Conservation (phyloP, 2,797 vertebrate genomes). For the Poecilia velifera region DNA sequence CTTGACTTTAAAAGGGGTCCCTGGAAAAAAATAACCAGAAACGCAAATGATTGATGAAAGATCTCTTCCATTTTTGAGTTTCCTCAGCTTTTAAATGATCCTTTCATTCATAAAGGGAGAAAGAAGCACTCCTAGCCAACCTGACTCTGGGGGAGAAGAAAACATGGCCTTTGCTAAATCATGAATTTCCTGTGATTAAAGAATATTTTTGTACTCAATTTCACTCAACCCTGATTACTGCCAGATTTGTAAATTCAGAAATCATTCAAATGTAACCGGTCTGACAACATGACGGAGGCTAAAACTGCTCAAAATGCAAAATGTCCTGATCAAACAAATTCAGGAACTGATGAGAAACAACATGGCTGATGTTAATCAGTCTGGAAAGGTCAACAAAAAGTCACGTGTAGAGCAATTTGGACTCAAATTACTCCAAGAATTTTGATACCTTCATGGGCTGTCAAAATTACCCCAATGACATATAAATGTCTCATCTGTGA, state of each 20-base stretch:
- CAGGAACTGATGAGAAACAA: neutral
- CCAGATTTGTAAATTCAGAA: neutral
- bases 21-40: neutral
- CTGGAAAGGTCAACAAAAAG: too few species aligned
- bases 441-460: too few species aligned
- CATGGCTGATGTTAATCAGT: too few species aligned
- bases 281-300: neutral
- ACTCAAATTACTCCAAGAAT: too few species aligned
- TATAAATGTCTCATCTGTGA: neutral
- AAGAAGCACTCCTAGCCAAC: neutral
- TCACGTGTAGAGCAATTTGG: neutral
- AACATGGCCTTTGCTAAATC: too few species aligned
- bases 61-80: neutral
- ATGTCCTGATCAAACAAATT: neutral
- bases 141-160: neutral
- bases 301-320: neutral
- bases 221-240: neutral
- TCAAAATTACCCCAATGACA: neutral
- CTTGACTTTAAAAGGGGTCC: neutral
- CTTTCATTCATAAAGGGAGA: neutral
- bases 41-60: neutral
- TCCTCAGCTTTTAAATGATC: neutral
- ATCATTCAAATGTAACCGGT: neutral
- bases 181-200: neutral
- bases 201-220: neutral